phyloP scores from a whole-genome alignment of 2,888 invertebrate species.

The Seladonia tumulorum region DNA sequence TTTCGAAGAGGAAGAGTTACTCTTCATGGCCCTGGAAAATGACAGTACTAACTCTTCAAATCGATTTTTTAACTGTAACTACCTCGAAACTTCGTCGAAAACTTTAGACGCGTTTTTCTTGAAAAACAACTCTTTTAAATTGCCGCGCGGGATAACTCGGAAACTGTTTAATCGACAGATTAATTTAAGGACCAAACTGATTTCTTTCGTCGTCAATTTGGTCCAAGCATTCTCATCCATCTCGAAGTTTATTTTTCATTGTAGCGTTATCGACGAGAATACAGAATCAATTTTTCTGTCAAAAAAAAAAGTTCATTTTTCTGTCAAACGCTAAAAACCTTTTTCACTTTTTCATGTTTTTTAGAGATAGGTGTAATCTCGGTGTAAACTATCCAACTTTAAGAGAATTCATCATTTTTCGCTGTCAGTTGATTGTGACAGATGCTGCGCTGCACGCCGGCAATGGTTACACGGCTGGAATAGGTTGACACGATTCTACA shows the following conservation, averaged over 20 bases:
- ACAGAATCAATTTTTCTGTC: neutral
- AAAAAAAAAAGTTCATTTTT: neutral
- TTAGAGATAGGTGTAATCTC: neutral
- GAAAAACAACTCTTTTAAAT: neutral
- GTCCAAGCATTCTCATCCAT: neutral
- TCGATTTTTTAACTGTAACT: neutral
- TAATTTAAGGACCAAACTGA: neutral
- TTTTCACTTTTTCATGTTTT: neutral
- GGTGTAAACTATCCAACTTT: constrained; percentile 1
- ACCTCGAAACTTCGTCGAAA: neutral
- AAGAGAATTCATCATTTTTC: constrained; percentile 3
- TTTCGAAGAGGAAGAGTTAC: neutral
- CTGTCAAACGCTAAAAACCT: neutral
- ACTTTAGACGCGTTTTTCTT: neutral
- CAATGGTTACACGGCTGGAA: neutral
- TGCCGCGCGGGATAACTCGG: neutral
- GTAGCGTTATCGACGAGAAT: neutral
- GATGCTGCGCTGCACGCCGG: neutral
- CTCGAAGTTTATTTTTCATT: neutral
- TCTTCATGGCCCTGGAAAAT: neutral
- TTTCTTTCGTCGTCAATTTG: neutral
- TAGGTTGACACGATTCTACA: neutral
- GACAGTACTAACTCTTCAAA: neutral
- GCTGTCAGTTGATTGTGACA: constrained; percentile 8
- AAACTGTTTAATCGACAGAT: neutral